Base-by-base conservation (phyloP, 2,113 vertebrate genomes). In the Cryptomyrus ogoouensis region DNA sequence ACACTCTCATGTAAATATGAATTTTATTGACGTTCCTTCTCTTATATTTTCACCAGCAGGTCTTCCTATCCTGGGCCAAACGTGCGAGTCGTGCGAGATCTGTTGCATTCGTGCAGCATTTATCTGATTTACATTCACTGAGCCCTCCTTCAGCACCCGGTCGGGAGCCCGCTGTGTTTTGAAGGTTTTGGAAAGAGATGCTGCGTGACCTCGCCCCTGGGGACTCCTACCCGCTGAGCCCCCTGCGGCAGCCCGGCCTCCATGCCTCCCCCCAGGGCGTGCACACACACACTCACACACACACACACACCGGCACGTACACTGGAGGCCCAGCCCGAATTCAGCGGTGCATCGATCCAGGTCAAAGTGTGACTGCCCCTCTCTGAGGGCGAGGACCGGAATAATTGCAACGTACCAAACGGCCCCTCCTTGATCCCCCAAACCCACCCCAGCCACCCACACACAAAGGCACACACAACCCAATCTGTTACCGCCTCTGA, bases 271-370 rank as follows among this genome's bases (percentile, higher is more conserved):
- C 50, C 74, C 27, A 35, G 31, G 35, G 39, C 21, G 44, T 13
- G 21, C 83, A 13, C 66, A 90, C 50, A 27, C 27, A 70, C 70
- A 31, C 31, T 13, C 27, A 44, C n/a, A 47, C 62, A 83, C 39
- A 70, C 62, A 83, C 39, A 62, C 19, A 53, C 53, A 44, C 47
- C 10, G 6, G 6, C 66, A 83, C 8, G 3, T 13, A 90, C 49
- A 74, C 77, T 47, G 2, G 31, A 93, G 87, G 90, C 44, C 3
- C 46, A 85, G 83, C 53, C 90, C 50, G 58, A 62, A 91, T 92
- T 92, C 90, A 88, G 89, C 90, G 88, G 83, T 83, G 90, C 89
- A 93, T 92, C 90, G 91, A 94, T 92, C 92, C 46, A 62, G 91
- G 92, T 92, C 87, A 91, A 91, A 91, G 47, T 92, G 88, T 89